Base-by-base conservation (phyloP, 2,113 vertebrate species). In the Rynchops niger region DNA sequence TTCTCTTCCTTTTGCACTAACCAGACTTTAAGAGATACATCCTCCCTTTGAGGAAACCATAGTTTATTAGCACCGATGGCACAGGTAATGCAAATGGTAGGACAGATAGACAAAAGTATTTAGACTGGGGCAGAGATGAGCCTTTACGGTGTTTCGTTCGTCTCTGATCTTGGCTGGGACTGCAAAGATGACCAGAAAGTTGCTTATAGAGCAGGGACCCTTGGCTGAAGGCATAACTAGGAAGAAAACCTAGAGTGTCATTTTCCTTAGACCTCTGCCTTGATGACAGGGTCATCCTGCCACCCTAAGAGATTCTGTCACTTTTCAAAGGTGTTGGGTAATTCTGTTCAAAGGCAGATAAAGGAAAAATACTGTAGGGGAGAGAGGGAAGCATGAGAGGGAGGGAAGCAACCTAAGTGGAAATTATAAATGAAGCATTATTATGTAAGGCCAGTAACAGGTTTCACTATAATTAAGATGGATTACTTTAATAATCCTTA, bases 401-500 rank as follows among this genome's bases (percentile, higher is more conserved):
- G 9, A 94, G 40, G 65, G 21, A 94, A 90, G 52, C 45, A 88
- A 47, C 26, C 63, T 79, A 87, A 89, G 63, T 76, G 86, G 77
- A 96, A 96, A 95, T 83, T 83, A 80, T 94, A 97, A 96, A 97
- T 77, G 56, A 94, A 90, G 23, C 49, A 88, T 96, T 97, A 95
- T 93, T 97, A 97, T 92, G 92, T 97, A 95, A 97, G 84, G 65
- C 50, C 30, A 82, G 36, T 86, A 97, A 95, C 89, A 82, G 80
- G 62, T 96, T 98, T 96, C 89, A 86, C 71, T 62, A 22, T 96
- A 98, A 98, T 97, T 97, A 97, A 97, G 96, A 97, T 82, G 82
- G 94, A 97, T 97, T 91, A 79, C 71, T 95, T 97, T 96, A 98
- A 98, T 97, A 97, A 95, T 88, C 92, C 86, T 95, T 92, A 53